Conservation (phyloP, 2,113 vertebrate genomes). For the Azemiops feae region DNA sequence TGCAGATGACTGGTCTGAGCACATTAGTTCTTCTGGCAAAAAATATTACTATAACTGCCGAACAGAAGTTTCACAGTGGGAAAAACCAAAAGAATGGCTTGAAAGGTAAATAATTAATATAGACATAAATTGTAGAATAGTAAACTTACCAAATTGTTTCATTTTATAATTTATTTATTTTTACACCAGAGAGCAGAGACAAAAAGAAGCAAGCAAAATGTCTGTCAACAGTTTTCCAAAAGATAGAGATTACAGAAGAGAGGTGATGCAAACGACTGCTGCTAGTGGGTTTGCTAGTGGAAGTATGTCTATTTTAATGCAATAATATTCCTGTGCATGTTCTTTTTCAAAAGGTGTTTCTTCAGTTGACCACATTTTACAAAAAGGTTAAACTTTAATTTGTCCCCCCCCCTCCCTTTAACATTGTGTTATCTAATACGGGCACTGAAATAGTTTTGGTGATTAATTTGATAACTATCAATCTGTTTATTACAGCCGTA, state of each 20-base stretch:
- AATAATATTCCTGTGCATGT: neutral
- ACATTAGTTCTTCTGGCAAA: conserved; percentile 99
- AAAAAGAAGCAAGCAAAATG: conserved; percentile 94
- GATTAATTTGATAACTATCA: neutral
- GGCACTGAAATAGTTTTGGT: neutral
- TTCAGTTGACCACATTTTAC: neutral
- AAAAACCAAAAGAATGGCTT: conserved; percentile 99
- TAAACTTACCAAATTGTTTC: conserved; percentile 32
- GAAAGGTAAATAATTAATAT: conserved; percentile 82
- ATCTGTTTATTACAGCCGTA: too few species aligned
- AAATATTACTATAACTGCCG: conserved; percentile 99
- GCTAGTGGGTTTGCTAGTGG: conserved; percentile 82
- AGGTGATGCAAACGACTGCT: conserved; percentile 92
- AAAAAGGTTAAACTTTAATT: neutral
- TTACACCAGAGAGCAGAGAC: conserved; percentile 88
- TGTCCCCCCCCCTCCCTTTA: too few species aligned
- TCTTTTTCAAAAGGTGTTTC: conserved; percentile 37
- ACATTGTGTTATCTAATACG: neutral
- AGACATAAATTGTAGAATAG: conserved; percentile 1
- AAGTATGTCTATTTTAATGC: conserved; percentile 79
- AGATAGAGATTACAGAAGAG: conserved; percentile 99
- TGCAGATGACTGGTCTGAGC: conserved; percentile 97
- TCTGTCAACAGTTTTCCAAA: conserved; percentile 98
- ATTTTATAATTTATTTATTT: conserved; percentile 45
- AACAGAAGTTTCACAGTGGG: conserved; percentile 99